A percentile compares a stretch with the other conserved stretches of the same genome.
Evolutionary conservation across 2,888 invertebrate species (phyloP).

Genomic region (Drosophila putrida): DNA sequence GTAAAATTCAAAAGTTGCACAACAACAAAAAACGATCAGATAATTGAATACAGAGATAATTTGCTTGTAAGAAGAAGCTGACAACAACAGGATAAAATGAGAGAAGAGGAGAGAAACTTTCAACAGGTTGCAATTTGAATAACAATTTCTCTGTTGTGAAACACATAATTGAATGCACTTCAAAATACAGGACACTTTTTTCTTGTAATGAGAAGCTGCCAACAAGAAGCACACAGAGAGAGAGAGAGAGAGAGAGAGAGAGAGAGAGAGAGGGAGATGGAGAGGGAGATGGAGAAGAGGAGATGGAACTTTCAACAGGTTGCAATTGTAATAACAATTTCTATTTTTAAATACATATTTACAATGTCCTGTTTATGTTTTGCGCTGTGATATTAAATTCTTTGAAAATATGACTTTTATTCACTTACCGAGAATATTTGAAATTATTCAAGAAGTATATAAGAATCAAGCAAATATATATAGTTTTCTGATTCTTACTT

Average conservation of each 20-base stretch:
- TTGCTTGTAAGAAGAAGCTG: not conserved
- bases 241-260: not conserved
- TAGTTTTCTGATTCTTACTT: too few species aligned
- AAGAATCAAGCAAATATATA: too few species aligned
- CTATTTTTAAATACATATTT: constrained; percentile 1
- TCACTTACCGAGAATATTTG: not conserved
- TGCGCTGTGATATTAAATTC: not conserved
- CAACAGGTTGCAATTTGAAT: constrained; percentile 4
- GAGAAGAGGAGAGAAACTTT: not conserved
- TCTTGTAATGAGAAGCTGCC: not conserved
- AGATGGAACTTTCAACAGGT: constrained; percentile 4
- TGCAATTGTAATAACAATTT: not conserved
- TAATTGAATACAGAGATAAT: constrained; percentile 1
- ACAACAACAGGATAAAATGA: not conserved
- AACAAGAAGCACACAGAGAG: not conserved
- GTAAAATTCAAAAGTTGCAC: constrained; percentile 5
- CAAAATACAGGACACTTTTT: not conserved
- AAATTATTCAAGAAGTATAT: too few species aligned
- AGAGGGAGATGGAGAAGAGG: not conserved
- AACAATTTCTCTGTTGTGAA: not conserved
- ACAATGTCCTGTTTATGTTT: constrained; percentile 1
- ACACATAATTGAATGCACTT: constrained; percentile 4
- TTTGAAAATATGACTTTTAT: not conserved
- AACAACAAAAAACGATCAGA: constrained; percentile 6
- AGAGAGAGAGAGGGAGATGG: not conserved